These are phyloP conservation scores for Harpagus bidentatus DNA, from an alignment of 2,113 vertebrate species.

Conservation along the genomic window DNA sequence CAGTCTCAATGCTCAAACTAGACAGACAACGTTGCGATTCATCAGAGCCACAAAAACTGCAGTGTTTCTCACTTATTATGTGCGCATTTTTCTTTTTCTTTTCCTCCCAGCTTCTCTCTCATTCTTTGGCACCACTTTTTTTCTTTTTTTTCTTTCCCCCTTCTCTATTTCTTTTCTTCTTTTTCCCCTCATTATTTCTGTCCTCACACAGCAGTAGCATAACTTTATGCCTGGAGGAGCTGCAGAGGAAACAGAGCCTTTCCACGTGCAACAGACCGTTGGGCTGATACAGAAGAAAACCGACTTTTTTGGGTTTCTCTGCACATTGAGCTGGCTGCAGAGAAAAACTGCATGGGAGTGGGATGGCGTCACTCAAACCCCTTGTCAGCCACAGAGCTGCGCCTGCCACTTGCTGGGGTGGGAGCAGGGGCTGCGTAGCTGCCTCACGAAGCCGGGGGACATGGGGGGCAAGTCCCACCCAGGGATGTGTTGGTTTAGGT, in stretches of 20 bases:
- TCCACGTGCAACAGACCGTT: background rate
- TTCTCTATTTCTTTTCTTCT: background rate
- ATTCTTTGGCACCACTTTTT: background rate
- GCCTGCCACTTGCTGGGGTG: fast-evolving
- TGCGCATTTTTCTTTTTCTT: background rate
- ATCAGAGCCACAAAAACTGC: background rate
- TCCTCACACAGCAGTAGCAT: background rate
- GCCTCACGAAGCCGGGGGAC: background rate
- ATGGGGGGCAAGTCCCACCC: background rate
- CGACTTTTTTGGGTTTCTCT: background rate
- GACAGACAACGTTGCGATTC: background rate
- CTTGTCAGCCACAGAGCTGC: background rate
- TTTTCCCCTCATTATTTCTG: background rate
- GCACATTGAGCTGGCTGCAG: background rate
- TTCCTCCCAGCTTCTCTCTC: background rate
- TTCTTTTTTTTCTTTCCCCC: background rate
- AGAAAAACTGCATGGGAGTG: background rate
- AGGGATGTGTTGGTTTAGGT: background rate
- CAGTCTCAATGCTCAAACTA: background rate
- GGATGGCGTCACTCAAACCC: background rate
- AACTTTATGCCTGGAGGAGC: background rate
- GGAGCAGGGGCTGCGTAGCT: background rate
- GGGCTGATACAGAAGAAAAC: background rate
- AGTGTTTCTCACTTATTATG: background rate
- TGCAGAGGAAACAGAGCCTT: background rate